Percentiles rank a stretch among this genome's conserved stretches.
phyloP scores from a whole-genome alignment of 2,797 vertebrate genomes.

The Hapalemur alaotrensis region DNA sequence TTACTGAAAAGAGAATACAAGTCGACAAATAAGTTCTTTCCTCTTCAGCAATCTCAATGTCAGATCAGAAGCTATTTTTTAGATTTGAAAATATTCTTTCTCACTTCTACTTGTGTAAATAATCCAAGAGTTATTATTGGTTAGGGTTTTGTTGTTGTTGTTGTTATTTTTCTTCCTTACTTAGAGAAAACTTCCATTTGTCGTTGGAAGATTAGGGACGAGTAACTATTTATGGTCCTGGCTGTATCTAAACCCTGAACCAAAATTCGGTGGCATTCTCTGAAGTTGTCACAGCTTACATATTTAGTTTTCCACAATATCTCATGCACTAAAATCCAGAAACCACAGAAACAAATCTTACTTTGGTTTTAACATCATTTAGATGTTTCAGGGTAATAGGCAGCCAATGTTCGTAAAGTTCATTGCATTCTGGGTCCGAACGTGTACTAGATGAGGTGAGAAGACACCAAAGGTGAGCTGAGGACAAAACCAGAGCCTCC shows the following conservation, averaged over 20 bases:
- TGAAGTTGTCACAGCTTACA: not conserved
- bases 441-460: not conserved
- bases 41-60: not conserved
- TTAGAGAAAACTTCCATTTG: slow-evolving; percentile 4
- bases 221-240: not conserved
- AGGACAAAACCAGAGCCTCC: not conserved
- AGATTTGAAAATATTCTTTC: not conserved
- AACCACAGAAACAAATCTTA: not conserved
- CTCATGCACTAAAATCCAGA: not conserved
- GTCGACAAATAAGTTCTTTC: not conserved
- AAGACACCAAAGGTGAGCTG: not conserved
- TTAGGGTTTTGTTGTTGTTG: not conserved
- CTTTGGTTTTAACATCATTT: not conserved
- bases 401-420: not conserved
- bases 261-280: not conserved
- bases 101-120: not conserved
- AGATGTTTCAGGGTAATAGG: not conserved
- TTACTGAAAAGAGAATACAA: not conserved
- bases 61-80: not conserved
- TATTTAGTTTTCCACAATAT: not conserved
- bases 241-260: not conserved
- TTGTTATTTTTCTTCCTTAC: not conserved
- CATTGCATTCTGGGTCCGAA: not conserved
- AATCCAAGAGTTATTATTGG: not conserved
- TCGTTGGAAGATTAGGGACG: not conserved